These are phyloP conservation scores for Parauchenoglanis punctatus DNA, from an alignment of 2,797 vertebrate genomes.

Conservation along the genomic window DNA sequence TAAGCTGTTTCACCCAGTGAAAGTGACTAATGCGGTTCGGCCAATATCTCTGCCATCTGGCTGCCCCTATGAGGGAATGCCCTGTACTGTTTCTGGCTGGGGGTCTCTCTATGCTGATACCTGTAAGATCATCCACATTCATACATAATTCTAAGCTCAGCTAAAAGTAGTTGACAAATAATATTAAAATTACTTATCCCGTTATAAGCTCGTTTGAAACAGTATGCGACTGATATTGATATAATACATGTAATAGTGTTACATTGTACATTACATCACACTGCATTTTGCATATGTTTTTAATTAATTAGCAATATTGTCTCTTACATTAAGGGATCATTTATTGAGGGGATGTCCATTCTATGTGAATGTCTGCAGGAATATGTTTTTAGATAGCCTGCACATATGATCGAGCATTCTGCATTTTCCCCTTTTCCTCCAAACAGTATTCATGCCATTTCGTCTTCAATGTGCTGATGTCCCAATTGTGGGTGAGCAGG, in stretches of 20 bases:
- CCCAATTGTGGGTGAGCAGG: slow-evolving; percentile 61
- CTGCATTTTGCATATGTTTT: background rate
- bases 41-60: slow-evolving; percentile 63
- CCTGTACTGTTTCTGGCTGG: slow-evolving; percentile 73
- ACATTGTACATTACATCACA: background rate
- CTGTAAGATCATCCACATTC: slow-evolving; percentile 11
- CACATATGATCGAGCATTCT: background rate
- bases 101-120: slow-evolving; percentile 56
- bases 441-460: slow-evolving; percentile 39
- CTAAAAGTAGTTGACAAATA: background rate
- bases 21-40: slow-evolving; percentile 62
- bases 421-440: background rate
- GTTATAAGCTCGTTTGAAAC: background rate
- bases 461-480: slow-evolving; percentile 73
- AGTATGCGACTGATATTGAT: background rate
- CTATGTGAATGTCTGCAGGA: background rate
- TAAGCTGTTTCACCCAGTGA: slow-evolving; percentile 72
- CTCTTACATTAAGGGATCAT: background rate
- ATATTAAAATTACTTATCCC: background rate
- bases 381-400: background rate
- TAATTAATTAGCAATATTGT: background rate
- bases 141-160: background rate
- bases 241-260: background rate
- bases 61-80: slow-evolving; percentile 60
- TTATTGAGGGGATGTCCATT: background rate